Evolutionary conservation across 1,140 invertebrate genomes (phyloP), one percentile per base, ranked within the genome.

Genomic region (Metopolophium dirhodum): DNA sequence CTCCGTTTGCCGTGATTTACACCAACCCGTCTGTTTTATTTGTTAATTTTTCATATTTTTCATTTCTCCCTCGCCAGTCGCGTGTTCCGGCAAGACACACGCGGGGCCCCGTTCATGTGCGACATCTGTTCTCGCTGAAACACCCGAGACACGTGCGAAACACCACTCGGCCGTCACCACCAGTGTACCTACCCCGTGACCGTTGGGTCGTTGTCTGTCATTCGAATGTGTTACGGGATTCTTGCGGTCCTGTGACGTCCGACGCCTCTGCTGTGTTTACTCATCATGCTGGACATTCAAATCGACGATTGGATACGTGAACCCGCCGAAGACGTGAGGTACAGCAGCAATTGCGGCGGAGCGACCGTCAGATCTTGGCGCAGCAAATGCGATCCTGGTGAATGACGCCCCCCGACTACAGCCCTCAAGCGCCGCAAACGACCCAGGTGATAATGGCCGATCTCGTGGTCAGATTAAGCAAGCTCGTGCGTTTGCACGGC

Each of bases 361-460:
- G 91, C 91, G 14, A 92, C 91, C 18, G 91, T 92, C 7, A 92
- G 91, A 51, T 92, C 91, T 85, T 92, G 91, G 91, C 61, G 91
- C 30, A 92, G 47, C 77, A 92, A 92, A 85, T 92, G 91, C 41
- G 91, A 92, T 54, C 91, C 91, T 30, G 91, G 91, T 49, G 91
- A 92, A 92, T 92, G 91, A 92, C 91, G 91, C 91, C 91, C 47
- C 68, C 45, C 68, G 18, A 82, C 61, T 30, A 92, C 47, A 30
- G 41, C 20, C 35, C 45, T 92, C 77, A 92, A 92, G 49, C 77
- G 77, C 41, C 91, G 91, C 77, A 92, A 92, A 92, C 91, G 91
- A 83, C 91, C 91, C 91, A 92, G 91, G 91, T 92, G 91, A 92
- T 85, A 92, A 92, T 92, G 91, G 49, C 91, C 35, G 68, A 85